Evolutionary conservation across 2,797 vertebrate species (phyloP), one percentile per base, ranked within the genome.

Genomic region (Paratrypauchen microcephalus): DNA sequence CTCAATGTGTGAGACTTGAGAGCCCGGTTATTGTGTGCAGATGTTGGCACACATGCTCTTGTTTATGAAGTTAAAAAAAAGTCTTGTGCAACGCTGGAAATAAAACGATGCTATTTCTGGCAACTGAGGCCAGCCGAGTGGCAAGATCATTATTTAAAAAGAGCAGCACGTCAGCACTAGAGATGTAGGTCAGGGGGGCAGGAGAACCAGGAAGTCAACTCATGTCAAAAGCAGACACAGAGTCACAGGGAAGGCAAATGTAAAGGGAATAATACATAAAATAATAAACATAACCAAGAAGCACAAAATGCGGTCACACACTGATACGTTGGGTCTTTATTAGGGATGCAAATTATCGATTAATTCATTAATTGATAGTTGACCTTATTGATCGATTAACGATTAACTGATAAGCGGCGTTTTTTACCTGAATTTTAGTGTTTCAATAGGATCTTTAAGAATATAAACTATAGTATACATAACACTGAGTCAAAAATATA

Each of bases 31-130:
- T 28, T n/a, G 47, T 18, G 21, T 19, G 12, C 58, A 65, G 60
- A 28, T 62, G 55, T 54, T 65, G 45, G 59, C 64, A 59, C 63
- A 50, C 47, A 26, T 45, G 47, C 47, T 65, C 66, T 55, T 71
- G 84, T 86, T 84, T 84, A 85, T 66, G 70, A 63, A 71, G 74
- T 70, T 83, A 70, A 81, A 71, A 81, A 71, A 61, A 52, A 13
- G 61, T 61, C 81, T 80, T 74, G 72, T 68, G 72, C 47, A 60
- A 65, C 79, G 72, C 78, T 84, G 83, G 74, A 84, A 76, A 77
- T 21, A 68, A 76, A 87, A 64, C 32, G 0, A 57, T 13, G 68
- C 80, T 88, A 89, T 91, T 89, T 87, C 76, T 82, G 83, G 76
- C 73, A 74, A 28, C 55, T 41, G 63, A 39, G 57, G 60, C 59